Base-by-base conservation (phyloP, 1,140 invertebrate species). In the Pararge aegeria region DNA sequence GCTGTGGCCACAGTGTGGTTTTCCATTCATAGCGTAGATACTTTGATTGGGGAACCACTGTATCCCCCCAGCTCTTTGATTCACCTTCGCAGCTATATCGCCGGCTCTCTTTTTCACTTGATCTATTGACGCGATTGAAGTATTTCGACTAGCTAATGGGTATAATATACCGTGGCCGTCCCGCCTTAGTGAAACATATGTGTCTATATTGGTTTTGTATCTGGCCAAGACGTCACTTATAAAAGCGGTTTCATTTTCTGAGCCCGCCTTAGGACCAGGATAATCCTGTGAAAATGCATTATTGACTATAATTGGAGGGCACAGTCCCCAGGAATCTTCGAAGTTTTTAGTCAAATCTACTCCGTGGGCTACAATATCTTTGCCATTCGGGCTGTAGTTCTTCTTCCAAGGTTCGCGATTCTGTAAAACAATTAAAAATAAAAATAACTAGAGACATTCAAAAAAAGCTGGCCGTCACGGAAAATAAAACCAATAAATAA, bases 261-360 rank as follows among this genome's bases (percentile, higher is more conserved):
- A 76, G 21, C 21, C 56, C 0, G 77, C 34, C 15, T 20, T 9
- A 0, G 44, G 44, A 1, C 83, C 86, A 5, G 71, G 73, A 42
- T 78, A 89, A 9, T 66, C 58, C 13, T 46, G 64, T 1, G 80
- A 79, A 48, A 78, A 83, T 30, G 55, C 55, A 46, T 69, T 80
- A 0, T 64, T 55, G 5, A 62, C 44, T 24, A 24, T 24, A 24
- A 24, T 24, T 13, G 27, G 51, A 1, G 62, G 52, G 29, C 83
- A 86, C 4, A 55, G 34, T 9, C 52, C 57, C 74, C 79, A 88
- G 1, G 80, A 66, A 0, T 57, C 62, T 0, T 84, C 78, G 20
- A 89, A 89, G 52, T 89, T 89, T 40, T 74, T 69, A 19, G 70
- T 74, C 10, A 87, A 68, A 37, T 87, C 86, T 0, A 89, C 81